Percentiles rank a stretch among this genome's conserved stretches.
Evolutionary conservation across 1,140 invertebrate genomes (phyloP).

Genomic region (Polypedilum pembai): DNA sequence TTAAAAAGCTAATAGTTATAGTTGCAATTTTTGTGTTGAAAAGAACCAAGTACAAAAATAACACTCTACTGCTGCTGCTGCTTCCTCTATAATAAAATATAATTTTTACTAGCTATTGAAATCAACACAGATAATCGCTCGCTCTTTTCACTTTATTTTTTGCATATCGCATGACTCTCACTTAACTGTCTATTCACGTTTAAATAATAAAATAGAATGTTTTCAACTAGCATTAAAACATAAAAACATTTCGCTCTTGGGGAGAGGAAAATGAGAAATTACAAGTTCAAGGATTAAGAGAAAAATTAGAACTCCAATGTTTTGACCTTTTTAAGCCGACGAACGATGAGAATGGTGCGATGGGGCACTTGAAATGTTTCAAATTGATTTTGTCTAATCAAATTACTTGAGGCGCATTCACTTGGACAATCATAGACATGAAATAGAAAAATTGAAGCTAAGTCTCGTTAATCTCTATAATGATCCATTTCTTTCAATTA

Average conservation of each 20-base stretch:
- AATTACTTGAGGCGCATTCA: not conserved
- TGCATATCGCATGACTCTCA: no score
- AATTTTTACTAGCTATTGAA: no score
- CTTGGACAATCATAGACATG: not conserved
- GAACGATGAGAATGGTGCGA: not conserved
- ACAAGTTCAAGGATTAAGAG: not conserved
- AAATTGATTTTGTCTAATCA: not conserved
- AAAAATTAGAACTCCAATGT: not conserved
- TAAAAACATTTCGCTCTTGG: not conserved
- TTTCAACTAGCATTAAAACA: no score
- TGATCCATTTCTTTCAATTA: conserved; percentile 13
- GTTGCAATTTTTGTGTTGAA: no score
- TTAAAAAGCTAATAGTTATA: no score
- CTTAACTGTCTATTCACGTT: no score
- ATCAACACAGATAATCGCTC: no score
- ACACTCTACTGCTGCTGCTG: no score
- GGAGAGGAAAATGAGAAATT: not conserved
- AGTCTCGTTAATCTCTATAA: not conserved
- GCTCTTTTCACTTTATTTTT: no score
- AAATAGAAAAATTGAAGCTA: not conserved
- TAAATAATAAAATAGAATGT: no score
- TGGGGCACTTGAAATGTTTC: not conserved
- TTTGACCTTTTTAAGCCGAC: not conserved
- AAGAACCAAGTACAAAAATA: no score
- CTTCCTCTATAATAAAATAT: no score